These are phyloP conservation scores for Drosophila demipolita DNA, from an alignment of 2,888 invertebrate genomes.

Conservation along the genomic window DNA sequence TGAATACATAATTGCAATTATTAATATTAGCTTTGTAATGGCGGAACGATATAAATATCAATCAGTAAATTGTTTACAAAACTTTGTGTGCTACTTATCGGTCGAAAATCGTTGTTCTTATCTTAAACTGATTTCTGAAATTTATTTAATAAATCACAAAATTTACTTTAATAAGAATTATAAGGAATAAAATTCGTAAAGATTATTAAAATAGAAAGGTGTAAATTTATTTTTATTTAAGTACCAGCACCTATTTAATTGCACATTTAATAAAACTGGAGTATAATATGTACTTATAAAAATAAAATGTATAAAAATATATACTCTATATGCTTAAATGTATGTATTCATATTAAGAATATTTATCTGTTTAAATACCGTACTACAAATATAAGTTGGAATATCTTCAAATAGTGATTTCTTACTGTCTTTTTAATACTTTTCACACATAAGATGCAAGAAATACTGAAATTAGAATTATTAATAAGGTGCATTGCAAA, in stretches of 20 bases:
- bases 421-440: not conserved
- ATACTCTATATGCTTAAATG: no score
- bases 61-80: slow-evolving; percentile 30
- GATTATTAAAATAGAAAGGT: not conserved
- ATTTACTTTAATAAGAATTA: not conserved
- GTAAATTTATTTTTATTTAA: not conserved
- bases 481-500: not conserved
- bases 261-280: not conserved
- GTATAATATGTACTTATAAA: not conserved
- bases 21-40: slow-evolving; percentile 33
- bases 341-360: not conserved
- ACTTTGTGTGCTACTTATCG: not conserved
- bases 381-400: no score
- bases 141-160: not conserved
- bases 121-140: no score
- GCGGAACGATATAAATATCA: slow-evolving; percentile 11
- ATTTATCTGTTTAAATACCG: not conserved
- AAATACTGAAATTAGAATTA: not conserved
- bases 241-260: slow-evolving; percentile 19
- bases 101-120: not conserved
- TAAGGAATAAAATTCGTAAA: not conserved
- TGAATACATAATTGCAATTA: slow-evolving; percentile 47
- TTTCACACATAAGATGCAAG: not conserved
- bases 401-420: not conserved
- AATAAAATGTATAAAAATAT: no score